Evolutionary conservation across 2,888 invertebrate genomes (phyloP), one percentile per base, ranked within the genome.

Genomic region (Cosmia trapezina): DNA sequence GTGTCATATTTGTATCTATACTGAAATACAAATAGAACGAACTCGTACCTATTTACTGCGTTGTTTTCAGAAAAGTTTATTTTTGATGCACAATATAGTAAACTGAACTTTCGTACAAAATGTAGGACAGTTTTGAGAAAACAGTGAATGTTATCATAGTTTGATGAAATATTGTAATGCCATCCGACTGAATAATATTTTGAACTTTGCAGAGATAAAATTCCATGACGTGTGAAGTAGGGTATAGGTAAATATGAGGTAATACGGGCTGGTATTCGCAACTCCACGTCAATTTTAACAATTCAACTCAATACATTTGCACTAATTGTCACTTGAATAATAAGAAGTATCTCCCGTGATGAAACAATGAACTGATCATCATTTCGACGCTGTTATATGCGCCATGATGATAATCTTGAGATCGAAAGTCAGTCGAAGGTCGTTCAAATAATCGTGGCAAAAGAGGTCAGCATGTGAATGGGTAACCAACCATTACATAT

Each of bases 1-100:
- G 43, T 54, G 37, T 53, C 6, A 28, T 22, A 47, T 14, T 72
- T 53, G 12, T 60, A 4, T 22, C 5, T 45, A 45, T 28, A 54
- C 22, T 43, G 12, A 43, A 63, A n/a, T 8, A 56, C 49, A n/a
- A 43, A 49, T 0, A 45, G 14, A 37, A 70, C 12, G 12, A 47
- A 37, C 17, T 54, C 0, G 11, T 67, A 28, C 6, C 11, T 4
- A 4, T 66, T 19, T 37, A 60, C 14, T 28, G 19, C 1, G 8
- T 37, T 47, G 45, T 61, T 68, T 45, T 41, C 37, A 51, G 49
- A 43, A 69, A 37, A 68, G 7, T 45, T 68, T 49, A 4, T 22
- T 33, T 61, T 49, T 61, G 14, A 43, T 54, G 33, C 45, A 53
- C 53, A 67, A 33, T 59, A 60, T 59, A 60, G 41, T 8, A 28